A percentile compares a stretch with the other conserved stretches of the same genome.
Conservation (phyloP, 2,113 vertebrate species). For the Myiozetetes cayanensis region DNA sequence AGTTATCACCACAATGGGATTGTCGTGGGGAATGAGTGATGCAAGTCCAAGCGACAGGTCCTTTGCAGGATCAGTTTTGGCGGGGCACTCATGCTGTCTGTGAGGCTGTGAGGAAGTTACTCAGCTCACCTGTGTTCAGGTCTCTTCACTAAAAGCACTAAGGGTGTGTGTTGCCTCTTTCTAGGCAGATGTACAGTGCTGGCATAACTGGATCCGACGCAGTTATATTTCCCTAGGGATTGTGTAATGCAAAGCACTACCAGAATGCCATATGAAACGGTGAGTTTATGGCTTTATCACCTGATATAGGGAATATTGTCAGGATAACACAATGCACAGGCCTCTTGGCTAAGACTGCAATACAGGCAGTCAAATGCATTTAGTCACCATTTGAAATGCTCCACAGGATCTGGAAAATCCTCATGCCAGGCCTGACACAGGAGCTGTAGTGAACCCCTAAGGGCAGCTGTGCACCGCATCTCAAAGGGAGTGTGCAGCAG, state of each 20-base stretch:
- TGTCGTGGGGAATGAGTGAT: not conserved
- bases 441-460: not conserved
- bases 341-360: not conserved
- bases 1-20: fast-evolving
- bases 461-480: not conserved
- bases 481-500: fast-evolving
- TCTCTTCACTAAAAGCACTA: not conserved
- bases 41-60: not conserved
- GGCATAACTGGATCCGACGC: not conserved
- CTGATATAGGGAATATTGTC: fast-evolving
- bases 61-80: not conserved
- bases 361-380: not conserved
- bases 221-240: not conserved
- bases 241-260: not conserved
- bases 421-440: not conserved
- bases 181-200: not conserved
- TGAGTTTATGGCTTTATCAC: not conserved
- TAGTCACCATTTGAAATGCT: not conserved
- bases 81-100: not conserved
- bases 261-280: fast-evolving
- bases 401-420: not conserved
- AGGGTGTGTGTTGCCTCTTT: not conserved
- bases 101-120: not conserved
- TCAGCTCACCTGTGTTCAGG: not conserved
- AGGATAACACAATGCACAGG: not conserved